phyloP scores from a whole-genome alignment of 2,888 invertebrate genomes.

The Thysanoteuthis rhombus region DNA sequence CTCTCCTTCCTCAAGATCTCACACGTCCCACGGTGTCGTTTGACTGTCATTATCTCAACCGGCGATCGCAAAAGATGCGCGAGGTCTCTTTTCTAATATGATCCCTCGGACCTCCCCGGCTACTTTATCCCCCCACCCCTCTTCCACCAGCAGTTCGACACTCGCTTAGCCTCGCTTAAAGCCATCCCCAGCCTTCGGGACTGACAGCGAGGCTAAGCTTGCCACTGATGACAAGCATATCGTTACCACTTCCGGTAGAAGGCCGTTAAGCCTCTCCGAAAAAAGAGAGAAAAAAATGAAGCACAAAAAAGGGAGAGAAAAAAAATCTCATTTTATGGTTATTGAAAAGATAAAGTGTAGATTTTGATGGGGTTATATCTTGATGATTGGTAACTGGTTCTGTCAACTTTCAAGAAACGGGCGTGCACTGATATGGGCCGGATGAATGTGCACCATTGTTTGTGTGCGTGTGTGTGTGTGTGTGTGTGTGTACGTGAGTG shows the following conservation, averaged over 20 bases:
- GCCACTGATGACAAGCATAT: not conserved
- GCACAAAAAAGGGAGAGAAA: not conserved
- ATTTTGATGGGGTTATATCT: not conserved
- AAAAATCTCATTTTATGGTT: not conserved
- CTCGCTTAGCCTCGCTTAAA: not conserved
- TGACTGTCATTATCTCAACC: not conserved
- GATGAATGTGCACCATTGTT: not conserved
- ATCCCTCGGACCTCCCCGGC: not conserved
- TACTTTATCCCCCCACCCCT: not conserved
- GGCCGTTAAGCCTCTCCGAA: not conserved
- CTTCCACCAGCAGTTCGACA: not conserved
- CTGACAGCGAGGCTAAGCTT: not conserved
- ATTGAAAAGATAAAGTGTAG: not conserved
- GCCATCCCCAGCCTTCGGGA: not conserved
- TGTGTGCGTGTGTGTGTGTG: not conserved
- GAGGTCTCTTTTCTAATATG: not conserved
- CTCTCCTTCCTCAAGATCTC: not conserved
- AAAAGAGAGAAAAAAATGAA: not conserved
- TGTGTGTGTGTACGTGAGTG: not conserved
- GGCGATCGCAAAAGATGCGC: not conserved
- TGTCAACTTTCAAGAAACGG: not conserved
- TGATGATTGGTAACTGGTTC: not conserved
- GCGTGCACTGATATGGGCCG: not conserved
- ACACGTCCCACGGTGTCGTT: not conserved
- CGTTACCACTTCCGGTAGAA: not conserved